Percentiles rank a stretch among this genome's conserved stretches.
These are phyloP conservation scores for Goniozus legneri DNA, from an alignment of 1,140 invertebrate genomes.

Conservation along the genomic window DNA sequence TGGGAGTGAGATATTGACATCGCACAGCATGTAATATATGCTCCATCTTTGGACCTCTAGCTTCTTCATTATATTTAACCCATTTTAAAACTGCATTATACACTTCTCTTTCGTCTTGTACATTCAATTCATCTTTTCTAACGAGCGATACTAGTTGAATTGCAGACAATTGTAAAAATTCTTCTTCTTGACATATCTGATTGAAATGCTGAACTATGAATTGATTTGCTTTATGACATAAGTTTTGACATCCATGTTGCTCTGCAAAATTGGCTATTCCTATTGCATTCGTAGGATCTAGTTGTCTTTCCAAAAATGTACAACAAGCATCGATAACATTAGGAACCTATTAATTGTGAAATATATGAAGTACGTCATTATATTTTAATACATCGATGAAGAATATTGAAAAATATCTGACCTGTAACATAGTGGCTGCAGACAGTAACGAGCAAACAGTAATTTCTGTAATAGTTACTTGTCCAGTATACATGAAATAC, in stretches of 20 bases:
- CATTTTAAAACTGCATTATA: slow-evolving; percentile 89
- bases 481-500: slow-evolving; percentile 88
- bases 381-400: neutral
- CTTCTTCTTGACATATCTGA: slow-evolving; percentile 85
- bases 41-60: slow-evolving; percentile 78
- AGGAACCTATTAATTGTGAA: slow-evolving; percentile 60
- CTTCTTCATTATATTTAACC: slow-evolving; percentile 84
- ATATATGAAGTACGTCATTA: neutral
- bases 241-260: slow-evolving; percentile 80
- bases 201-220: slow-evolving; percentile 89
- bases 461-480: slow-evolving; percentile 83
- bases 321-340: slow-evolving; percentile 90
- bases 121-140: slow-evolving; percentile 83
- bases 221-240: slow-evolving; percentile 81
- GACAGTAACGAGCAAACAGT: slow-evolving; percentile 87
- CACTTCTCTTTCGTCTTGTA: slow-evolving; percentile 85
- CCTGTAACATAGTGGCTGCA: slow-evolving; percentile 92
- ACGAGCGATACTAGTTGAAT: slow-evolving; percentile 78
- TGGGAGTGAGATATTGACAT: slow-evolving; percentile 88
- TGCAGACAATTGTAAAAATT: slow-evolving; percentile 79
- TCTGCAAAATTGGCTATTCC: slow-evolving; percentile 90
- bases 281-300: slow-evolving; percentile 91
- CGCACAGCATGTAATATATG: slow-evolving; percentile 82
- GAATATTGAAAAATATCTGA: slow-evolving; percentile 37
- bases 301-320: slow-evolving; percentile 82